Conservation (phyloP, 2,113 vertebrate species). For the Grantiella picta region DNA sequence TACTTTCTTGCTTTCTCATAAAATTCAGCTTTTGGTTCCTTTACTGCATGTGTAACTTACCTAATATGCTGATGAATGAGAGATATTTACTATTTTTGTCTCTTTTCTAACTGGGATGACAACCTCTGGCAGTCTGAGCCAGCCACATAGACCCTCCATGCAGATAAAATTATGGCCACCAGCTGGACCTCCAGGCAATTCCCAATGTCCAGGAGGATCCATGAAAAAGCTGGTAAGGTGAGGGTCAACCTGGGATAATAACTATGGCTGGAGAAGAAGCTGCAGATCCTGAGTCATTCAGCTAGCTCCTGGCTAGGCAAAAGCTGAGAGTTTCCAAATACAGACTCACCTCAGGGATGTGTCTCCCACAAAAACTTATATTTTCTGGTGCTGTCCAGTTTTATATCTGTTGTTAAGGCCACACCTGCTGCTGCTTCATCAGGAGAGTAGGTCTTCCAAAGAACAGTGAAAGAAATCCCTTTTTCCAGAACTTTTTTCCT, state of each 20-base stretch:
- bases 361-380: not conserved
- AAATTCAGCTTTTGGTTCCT: not conserved
- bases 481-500: not conserved
- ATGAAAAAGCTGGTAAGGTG: fast-evolving
- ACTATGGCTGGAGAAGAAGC: not conserved
- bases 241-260: not conserved
- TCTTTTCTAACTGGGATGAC: not conserved
- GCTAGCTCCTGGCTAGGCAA: not conserved
- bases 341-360: not conserved
- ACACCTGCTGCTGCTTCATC: not conserved
- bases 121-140: not conserved
- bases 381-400: not conserved
- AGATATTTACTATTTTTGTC: not conserved
- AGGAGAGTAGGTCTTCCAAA: not conserved
- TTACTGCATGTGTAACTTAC: not conserved
- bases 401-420: not conserved
- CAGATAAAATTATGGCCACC: not conserved
- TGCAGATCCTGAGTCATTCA: not conserved
- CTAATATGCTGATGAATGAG: not conserved
- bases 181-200: not conserved
- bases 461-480: not conserved
- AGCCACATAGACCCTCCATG: not conserved
- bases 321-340: not conserved
- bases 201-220: not conserved
- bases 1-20: not conserved